Evolutionary conservation across 35 echinoderm and acorn worm species (phyloP).

Genomic region (Diadema setosum): DNA sequence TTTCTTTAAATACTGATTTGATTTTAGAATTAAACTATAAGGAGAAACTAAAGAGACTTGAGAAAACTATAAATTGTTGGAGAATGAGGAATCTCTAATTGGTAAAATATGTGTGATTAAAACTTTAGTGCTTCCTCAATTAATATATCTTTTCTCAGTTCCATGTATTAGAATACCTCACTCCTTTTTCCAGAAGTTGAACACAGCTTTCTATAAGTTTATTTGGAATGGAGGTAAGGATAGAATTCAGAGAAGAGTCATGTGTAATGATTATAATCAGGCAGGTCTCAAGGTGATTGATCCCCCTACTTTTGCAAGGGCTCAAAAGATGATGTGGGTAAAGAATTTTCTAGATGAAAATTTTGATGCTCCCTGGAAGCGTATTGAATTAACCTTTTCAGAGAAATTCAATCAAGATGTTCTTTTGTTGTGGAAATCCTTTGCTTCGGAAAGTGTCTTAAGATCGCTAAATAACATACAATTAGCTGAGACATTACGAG

Average conservation of each 20-base stretch:
- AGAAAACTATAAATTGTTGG: not conserved
- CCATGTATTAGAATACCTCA: not conserved
- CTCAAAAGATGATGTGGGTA: constrained; percentile 8
- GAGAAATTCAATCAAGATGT: not conserved
- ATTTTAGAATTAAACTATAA: not conserved
- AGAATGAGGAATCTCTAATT: no score
- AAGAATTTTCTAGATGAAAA: not conserved
- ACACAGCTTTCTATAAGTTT: not conserved
- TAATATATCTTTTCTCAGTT: no score
- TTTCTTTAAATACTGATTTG: not conserved
- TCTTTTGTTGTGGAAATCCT: not conserved
- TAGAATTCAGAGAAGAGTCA: not conserved
- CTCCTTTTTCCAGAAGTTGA: not conserved
- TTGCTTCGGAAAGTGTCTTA: not conserved
- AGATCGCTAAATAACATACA: not conserved
- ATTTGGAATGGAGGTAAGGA: constrained; percentile 20
- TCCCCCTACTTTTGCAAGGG: not conserved
- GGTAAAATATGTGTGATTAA: no score
- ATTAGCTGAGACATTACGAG: not conserved
- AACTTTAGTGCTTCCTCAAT: no score
- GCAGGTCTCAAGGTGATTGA: not conserved
- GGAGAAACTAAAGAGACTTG: not conserved
- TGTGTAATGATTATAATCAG: not conserved
- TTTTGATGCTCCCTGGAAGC: not conserved
- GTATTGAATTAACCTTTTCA: not conserved